Conservation (phyloP, 2,797 vertebrate genomes). For the Lophius americanus region DNA sequence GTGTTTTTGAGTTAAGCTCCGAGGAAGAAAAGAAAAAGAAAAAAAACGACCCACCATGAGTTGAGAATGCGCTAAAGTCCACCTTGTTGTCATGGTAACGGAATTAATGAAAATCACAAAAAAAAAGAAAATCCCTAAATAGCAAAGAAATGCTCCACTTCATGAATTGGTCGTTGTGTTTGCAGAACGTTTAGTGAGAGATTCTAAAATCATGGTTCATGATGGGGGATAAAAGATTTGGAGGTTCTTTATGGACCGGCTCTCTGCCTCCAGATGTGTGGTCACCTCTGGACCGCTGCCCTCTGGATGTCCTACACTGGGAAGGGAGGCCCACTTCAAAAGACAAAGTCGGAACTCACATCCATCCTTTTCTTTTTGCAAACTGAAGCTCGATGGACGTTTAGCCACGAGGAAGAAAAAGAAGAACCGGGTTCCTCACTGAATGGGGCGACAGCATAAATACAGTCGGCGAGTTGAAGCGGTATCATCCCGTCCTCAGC, state of each 20-base stretch:
- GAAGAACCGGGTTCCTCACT: not conserved
- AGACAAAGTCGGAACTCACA: conserved; percentile 24
- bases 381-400: conserved; percentile 33
- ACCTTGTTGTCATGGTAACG: too few relatives aligned
- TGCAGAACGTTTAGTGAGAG: too few relatives aligned
- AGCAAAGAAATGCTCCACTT: too few relatives aligned
- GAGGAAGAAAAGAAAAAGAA: too few relatives aligned
- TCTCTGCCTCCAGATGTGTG: conserved; percentile 33
- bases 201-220: too few relatives aligned
- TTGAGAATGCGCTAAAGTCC: too few relatives aligned
- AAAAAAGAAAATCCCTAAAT: too few relatives aligned
- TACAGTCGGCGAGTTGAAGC: conserved; percentile 3
- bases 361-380: conserved; percentile 13
- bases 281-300: conserved; percentile 8
- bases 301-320: conserved; percentile 2
- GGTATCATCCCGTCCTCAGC: conserved; percentile 11
- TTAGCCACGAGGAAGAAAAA: conserved; percentile 17
- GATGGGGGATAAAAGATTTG: not conserved
- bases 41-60: too few relatives aligned
- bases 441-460: conserved; percentile 13
- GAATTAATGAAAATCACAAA: too few relatives aligned
- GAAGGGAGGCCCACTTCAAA: conserved; percentile 24
- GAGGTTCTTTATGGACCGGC: conserved; percentile 16
- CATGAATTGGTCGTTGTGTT: too few relatives aligned
- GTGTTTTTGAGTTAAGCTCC: too few relatives aligned